Percentiles rank a stretch among this genome's conserved stretches.
Evolutionary conservation across 2,888 invertebrate species (phyloP).

Genomic region (Xanthorhoe designata): DNA sequence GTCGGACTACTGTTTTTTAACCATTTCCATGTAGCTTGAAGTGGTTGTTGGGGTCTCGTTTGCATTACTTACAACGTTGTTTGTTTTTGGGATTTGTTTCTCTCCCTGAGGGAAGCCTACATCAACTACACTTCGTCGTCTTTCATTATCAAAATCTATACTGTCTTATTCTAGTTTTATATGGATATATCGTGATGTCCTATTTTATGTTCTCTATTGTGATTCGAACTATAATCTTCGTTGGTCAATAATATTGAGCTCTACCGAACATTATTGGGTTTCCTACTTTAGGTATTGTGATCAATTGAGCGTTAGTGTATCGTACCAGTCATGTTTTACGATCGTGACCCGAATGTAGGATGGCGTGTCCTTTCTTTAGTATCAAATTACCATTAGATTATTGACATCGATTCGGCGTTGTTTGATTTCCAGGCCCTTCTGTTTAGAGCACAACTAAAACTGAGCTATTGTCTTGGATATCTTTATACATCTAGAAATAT

Average conservation of each 20-base stretch:
- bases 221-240: background rate
- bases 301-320: slow-evolving; percentile 44
- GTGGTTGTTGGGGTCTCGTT: background rate
- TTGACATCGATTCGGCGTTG: slow-evolving; percentile 36
- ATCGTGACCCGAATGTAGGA: slow-evolving; percentile 53
- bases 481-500: background rate
- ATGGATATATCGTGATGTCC: background rate
- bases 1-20: slow-evolving; percentile 2
- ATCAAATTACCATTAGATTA: slow-evolving; percentile 50
- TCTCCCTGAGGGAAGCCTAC: slow-evolving; percentile 2
- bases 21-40: slow-evolving; percentile 5
- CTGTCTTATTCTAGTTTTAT: background rate
- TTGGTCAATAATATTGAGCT: slow-evolving; percentile 25
- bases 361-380: slow-evolving; percentile 51
- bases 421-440: slow-evolving; percentile 34
- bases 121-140: background rate
- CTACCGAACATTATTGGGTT: slow-evolving; percentile 22
- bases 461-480: slow-evolving; percentile 1
- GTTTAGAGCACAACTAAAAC: background rate
- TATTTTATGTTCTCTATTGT: slow-evolving; percentile 5
- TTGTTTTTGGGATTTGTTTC: slow-evolving; percentile 2
- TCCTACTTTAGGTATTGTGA: slow-evolving; percentile 32
- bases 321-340: slow-evolving; percentile 51
- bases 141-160: background rate
- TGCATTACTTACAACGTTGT: slow-evolving; percentile 1